Evolutionary conservation across 30 jellyfish, hydroid and myxozoan species (phyloP), one percentile per base, ranked within the genome.

Genomic region (Aurelia sp.): DNA sequence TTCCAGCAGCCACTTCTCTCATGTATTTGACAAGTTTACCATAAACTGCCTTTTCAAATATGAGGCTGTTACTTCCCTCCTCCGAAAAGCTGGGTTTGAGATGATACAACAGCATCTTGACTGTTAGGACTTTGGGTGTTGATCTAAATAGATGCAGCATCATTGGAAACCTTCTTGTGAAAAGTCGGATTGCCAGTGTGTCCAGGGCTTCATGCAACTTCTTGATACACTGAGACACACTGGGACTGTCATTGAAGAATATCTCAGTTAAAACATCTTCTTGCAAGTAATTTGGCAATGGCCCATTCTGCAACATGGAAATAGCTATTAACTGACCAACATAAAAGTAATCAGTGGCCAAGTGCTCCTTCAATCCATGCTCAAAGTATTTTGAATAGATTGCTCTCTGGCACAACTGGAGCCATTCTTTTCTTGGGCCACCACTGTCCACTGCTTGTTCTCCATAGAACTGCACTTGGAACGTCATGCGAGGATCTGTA

Each of bases 361-460:
- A 63, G 12, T 63, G 82, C 41, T 27, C 82, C 67, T 58, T 58
- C 48, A 70, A 50, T 50, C 88, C 93, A 9, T 57, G 81, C 40
- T 84, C 88, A 72, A 84, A 72, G 50, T 84, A 84, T 65, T 84
- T 84, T n/a, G 72, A 12, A 4, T 30, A 3, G n/a, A 84, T 53
- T 24, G 38, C 93, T 64, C 75, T 72, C 27, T 63, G 30, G 74
- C 74, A 48, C 73, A 84, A 50, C 40, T 64, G 30, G 73, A 84
- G 22, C 93, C 88, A 84, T 68, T 84, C 88, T 63, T 84, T 84
- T 74, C 93, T 59, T 1, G 88, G 92, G 48, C 88, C 81, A 17
- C 93, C 93, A 58, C 74, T 50, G 40, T 84, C 88, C 4, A 69
- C 81, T 12, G 82, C 81, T 61, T 84, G 78, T 60, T 84, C 93